These are phyloP conservation scores for Pelodiscus sinensis DNA, from an alignment of 2,113 vertebrate species.

Conservation along the genomic window DNA sequence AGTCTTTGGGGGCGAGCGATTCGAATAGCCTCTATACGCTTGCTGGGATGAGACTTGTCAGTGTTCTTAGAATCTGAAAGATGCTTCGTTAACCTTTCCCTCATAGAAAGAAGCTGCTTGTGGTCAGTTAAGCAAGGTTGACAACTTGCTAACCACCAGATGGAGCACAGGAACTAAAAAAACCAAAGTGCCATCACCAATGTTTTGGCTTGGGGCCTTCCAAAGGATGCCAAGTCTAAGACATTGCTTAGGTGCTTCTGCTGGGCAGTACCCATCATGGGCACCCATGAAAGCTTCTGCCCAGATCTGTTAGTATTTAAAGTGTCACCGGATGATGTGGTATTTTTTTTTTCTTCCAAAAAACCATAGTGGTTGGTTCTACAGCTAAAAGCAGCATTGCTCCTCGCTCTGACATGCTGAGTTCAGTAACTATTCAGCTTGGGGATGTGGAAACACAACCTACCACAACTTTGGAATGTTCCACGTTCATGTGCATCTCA, in stretches of 20 bases:
- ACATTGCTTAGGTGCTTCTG: neutral
- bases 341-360: no score
- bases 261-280: neutral
- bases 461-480: neutral
- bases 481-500: neutral
- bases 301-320: no score
- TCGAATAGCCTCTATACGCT: accelerated
- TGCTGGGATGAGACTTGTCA: neutral
- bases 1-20: neutral
- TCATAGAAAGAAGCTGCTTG: accelerated
- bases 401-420: neutral
- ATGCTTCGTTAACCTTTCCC: neutral
- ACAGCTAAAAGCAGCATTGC: slow-evolving; percentile 1
- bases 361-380: neutral
- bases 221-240: neutral
- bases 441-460: neutral
- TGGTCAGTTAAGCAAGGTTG: accelerated
- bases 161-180: slow-evolving; percentile 49
- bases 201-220: neutral
- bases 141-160: slow-evolving; percentile 38
- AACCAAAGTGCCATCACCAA: neutral
- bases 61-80: neutral
- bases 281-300: no score
- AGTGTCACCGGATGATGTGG: no score
- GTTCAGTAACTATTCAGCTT: neutral